Evolutionary conservation across 1,140 invertebrate genomes (phyloP).

Genomic region (Orussus abietinus): DNA sequence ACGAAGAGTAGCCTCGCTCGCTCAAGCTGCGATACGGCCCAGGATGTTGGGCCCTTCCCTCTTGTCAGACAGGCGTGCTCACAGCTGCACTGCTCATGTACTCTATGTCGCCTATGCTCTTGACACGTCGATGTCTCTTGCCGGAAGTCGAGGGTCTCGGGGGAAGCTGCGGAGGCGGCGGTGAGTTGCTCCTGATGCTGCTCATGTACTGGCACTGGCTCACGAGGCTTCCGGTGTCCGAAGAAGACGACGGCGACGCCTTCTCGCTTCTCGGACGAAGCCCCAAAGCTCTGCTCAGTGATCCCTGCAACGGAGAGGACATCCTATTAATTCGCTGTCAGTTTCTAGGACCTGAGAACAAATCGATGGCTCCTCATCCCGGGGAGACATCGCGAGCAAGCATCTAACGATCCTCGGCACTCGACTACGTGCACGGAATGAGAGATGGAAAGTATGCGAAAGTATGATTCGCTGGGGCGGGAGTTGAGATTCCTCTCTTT

Average conservation of each 20-base stretch:
- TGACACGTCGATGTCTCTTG: constrained; percentile 64
- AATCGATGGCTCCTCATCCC: no score
- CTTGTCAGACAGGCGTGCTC: constrained; percentile 50
- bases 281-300: constrained; percentile 70
- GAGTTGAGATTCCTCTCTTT: no score
- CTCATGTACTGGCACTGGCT: constrained; percentile 54
- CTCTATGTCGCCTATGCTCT: constrained; percentile 70
- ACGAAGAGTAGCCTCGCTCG: constrained; percentile 47
- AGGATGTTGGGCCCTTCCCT: constrained; percentile 45
- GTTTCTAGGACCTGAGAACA: no score
- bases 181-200: constrained; percentile 44
- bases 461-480: no score
- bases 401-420: no score
- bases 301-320: constrained; percentile 62
- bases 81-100: constrained; percentile 53
- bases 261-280: constrained; percentile 60
- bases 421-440: no score
- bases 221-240: constrained; percentile 56
- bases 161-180: constrained; percentile 44
- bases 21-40: constrained; percentile 49
- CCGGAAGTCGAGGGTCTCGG: constrained; percentile 38
- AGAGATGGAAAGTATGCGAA: no score
- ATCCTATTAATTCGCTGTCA: no score
- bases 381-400: no score
- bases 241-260: constrained; percentile 57